Evolutionary conservation across 1,140 invertebrate species (phyloP).

Genomic region (Orius insidiosus): DNA sequence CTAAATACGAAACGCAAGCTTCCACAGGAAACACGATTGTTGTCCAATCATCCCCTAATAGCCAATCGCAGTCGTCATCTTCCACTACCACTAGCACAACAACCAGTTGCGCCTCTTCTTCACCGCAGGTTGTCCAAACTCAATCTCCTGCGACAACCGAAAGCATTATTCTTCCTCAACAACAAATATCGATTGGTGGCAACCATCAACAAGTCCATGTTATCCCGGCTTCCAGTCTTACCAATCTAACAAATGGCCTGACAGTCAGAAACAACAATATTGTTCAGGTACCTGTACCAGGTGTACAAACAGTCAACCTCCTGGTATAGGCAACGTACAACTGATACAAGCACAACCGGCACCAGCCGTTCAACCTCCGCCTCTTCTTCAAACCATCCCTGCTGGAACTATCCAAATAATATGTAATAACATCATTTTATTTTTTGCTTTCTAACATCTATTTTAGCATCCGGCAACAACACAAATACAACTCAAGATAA

Average conservation of each 20-base stretch:
- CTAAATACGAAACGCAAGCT: slow-evolving; percentile 6
- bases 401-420: slow-evolving; percentile 12
- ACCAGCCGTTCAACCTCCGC: slow-evolving; percentile 21
- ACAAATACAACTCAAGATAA: slow-evolving; percentile 21
- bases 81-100: slow-evolving; percentile 18
- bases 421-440: slow-evolving; percentile 3
- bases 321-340: slow-evolving; percentile 58
- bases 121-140: neutral
- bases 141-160: neutral
- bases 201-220: slow-evolving; percentile 47
- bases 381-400: slow-evolving; percentile 23
- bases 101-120: slow-evolving; percentile 3
- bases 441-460: neutral
- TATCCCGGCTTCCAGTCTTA: slow-evolving; percentile 28
- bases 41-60: slow-evolving; percentile 16
- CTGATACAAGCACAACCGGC: slow-evolving; percentile 41
- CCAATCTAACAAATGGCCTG: slow-evolving; percentile 21
- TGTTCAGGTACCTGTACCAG: slow-evolving; percentile 20
- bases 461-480: slow-evolving; percentile 20
- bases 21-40: slow-evolving; percentile 16
- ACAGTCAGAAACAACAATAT: slow-evolving; percentile 21
- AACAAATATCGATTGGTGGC: slow-evolving; percentile 21
- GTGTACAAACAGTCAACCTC: slow-evolving; percentile 44
- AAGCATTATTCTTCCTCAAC: slow-evolving; percentile 15
- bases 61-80: slow-evolving; percentile 24